Base-by-base conservation (phyloP, 2,113 vertebrate species). In the Manacus vitellinus region DNA sequence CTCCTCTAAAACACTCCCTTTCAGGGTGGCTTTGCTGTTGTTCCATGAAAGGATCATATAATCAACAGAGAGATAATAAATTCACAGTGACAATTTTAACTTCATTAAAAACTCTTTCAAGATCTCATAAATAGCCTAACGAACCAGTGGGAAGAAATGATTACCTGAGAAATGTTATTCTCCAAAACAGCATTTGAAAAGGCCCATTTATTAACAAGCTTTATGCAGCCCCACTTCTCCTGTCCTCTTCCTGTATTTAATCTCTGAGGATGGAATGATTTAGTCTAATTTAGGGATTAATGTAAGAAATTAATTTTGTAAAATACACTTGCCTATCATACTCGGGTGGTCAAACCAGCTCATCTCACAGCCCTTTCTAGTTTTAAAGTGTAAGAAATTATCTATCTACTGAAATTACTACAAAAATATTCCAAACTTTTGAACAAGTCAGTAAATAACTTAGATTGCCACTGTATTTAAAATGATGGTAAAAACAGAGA, bases 101-200 rank as follows among this genome's bases (percentile, higher is more conserved):
- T 65, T 71, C 21, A 72, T 78, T 80, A 52, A 88, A 71, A 91
- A 35, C 12, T 30, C 41, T 89, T 93, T 54, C 62, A 85, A 76
- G 70, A 68, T 82, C 87, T 76, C 74, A 55, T 72, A 92, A 95
- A 73, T 54, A 82, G 54, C 62, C 54, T 85, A 87, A 94, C 82
- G 88, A 95, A 62, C 37, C 67, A 15, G 31, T 52, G 20, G 65
- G 20, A 82, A 93, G 54, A 89, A 79, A 76, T 59, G 1, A 91
- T 62, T 91, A 91, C 66, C 46, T 89, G 70, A 95, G 66, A 76
- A 77, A 85, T 33, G 6, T 66, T 88, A 88, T 37, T 31, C n/a
- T 92, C 21, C 49, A 79, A 91, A 94, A 82, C 61, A 92, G 35
- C 61, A 56, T 72, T 68, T 92, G 52, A 78, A 96, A 88, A 91